Conservation (phyloP, 2,113 vertebrate genomes). For the Mastomys coucha region DNA sequence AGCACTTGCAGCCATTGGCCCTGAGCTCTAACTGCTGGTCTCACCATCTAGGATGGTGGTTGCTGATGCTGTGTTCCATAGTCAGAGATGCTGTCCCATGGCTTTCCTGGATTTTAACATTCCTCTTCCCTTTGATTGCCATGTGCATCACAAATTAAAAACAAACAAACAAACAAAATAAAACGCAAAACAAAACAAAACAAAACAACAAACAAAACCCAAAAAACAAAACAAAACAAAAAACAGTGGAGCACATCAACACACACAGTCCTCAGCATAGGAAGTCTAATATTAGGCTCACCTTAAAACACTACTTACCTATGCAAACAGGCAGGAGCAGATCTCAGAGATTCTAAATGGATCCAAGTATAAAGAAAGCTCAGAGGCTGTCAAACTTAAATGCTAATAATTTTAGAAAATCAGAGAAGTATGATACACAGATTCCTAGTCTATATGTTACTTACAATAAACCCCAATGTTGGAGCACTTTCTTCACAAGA, state of each 20-base stretch:
- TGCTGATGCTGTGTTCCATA: not conserved
- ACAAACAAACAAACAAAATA: not conserved
- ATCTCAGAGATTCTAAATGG: not conserved
- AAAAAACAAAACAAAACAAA: not conserved
- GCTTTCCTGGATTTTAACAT: not conserved
- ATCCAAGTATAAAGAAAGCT: not conserved
- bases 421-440: not conserved
- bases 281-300: not conserved
- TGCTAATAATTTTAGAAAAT: not conserved
- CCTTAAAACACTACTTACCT: not conserved
- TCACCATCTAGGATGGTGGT: not conserved
- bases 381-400: not conserved
- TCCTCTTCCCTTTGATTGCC: not conserved
- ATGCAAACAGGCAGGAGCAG: not conserved
- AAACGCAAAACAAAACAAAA: not conserved
- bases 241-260: not conserved
- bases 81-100: not conserved
- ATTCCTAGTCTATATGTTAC: not conserved
- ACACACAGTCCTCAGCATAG: not conserved
- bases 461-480: not conserved
- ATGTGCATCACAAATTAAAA: not conserved
- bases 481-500: not conserved
- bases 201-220: not conserved
- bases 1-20: not conserved
- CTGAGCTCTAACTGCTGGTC: not conserved